Evolutionary conservation across 1,140 invertebrate genomes (phyloP), one percentile per base, ranked within the genome.

Genomic region (Apis cerana): DNA sequence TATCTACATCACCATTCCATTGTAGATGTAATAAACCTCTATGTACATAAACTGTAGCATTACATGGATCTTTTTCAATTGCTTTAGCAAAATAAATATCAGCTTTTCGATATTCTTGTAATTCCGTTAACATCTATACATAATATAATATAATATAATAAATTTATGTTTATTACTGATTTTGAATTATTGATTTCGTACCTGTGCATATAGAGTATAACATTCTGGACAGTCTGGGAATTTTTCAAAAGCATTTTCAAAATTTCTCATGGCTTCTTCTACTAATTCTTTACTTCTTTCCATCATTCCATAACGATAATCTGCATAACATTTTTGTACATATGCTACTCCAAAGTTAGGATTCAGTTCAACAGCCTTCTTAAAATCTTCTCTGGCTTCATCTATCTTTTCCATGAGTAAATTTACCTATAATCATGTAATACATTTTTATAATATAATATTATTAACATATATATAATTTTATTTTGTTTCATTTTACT

Each of bases 41-140:
- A 91, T 99, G 98, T 23, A 99, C 98, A 89, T 97, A 96, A 33
- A 98, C 94, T 52, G 96, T 97, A 12, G 98, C 97, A 95, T 99
- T 98, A 52, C 96, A 95, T 15, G 97, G 97, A 90, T 99, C 97
- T 75, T 97, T 94, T 91, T 97, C 95, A 23, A 97, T 94, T 8
- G 98, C 98, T 94, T 97, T 97, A 71, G 96, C 94, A 93, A 98
- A 99, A 83, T 97, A 96, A 27, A 95, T 92, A 87, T 99, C 97
- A 11, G 98, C 98, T 91, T 97, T 95, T 27, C 96, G 95, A 94
- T 96, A 99, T 83, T 98, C 95, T 90, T 97, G 96, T 90, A 97
- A 96, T 92, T 99, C 87, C 12, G 78, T 62, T 61, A 89, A 72
- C 50, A 88, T 68, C 88, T 88, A 19, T 15, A 75, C 27, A 5